Percentiles rank a stretch among this genome's conserved stretches.
These are phyloP conservation scores for Chelon auratus DNA, from an alignment of 2,797 vertebrate genomes.

Conservation along the genomic window DNA sequence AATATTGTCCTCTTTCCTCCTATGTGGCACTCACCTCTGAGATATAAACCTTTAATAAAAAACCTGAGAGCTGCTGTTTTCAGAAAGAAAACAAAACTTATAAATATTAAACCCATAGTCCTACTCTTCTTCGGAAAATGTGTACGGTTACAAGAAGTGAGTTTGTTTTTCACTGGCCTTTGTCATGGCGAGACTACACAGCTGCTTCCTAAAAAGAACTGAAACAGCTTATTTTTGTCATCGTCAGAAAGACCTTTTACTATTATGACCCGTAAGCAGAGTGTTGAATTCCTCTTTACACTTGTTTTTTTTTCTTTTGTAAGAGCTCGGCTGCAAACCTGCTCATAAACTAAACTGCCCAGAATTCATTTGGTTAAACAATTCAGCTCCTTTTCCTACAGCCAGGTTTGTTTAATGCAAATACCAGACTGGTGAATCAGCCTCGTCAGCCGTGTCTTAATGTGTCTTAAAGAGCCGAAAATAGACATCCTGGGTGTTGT, in stretches of 20 bases:
- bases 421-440: conserved; percentile 52
- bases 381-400: conserved; percentile 30
- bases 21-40: neutral
- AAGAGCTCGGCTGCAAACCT: neutral
- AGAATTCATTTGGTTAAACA: conserved; percentile 37
- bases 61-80: neutral
- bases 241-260: conserved; percentile 12
- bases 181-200: neutral
- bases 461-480: conserved; percentile 35
- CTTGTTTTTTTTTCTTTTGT: neutral
- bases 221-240: conserved; percentile 21
- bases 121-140: neutral
- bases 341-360: neutral
- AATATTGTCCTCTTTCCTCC: neutral
- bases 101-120: no score
- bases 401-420: conserved; percentile 8
- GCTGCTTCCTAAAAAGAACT: conserved; percentile 28
- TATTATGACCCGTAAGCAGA: neutral
- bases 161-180: neutral
- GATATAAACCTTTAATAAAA: neutral
- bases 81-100: no score
- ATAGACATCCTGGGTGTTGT: conserved; percentile 45
- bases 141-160: neutral
- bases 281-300: conserved; percentile 28
- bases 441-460: neutral